These are phyloP conservation scores for Rhingia rostrata DNA, from an alignment of 2,888 invertebrate genomes.

Conservation along the genomic window DNA sequence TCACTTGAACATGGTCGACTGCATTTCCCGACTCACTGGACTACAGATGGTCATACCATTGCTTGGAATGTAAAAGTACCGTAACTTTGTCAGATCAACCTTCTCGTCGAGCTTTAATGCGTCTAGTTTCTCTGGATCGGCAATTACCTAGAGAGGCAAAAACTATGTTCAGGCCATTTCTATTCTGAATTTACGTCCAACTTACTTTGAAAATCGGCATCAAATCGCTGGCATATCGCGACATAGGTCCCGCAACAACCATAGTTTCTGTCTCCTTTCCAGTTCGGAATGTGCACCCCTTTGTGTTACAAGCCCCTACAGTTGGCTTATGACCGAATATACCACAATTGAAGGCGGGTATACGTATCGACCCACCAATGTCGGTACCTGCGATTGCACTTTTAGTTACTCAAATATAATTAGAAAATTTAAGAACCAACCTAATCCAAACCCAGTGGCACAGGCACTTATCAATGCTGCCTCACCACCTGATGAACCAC, in stretches of 20 bases:
- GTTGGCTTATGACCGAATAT: slow-evolving; percentile 93
- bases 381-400: slow-evolving; percentile 86
- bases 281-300: slow-evolving; percentile 88
- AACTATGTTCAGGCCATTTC: not conserved
- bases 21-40: slow-evolving; percentile 87
- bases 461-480: slow-evolving; percentile 89
- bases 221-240: slow-evolving; percentile 91
- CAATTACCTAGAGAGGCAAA: slow-evolving; percentile 75
- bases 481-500: slow-evolving; percentile 97
- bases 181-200: not conserved
- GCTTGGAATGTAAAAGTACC: slow-evolving; percentile 90
- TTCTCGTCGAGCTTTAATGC: slow-evolving; percentile 85
- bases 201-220: slow-evolving; percentile 89
- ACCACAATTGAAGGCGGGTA: slow-evolving; percentile 94
- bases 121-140: slow-evolving; percentile 83
- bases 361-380: slow-evolving; percentile 97
- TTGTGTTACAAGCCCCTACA: slow-evolving; percentile 84
- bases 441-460: slow-evolving; percentile 92
- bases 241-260: slow-evolving; percentile 92
- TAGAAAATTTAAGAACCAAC: slow-evolving; percentile 80
- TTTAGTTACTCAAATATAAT: slow-evolving; percentile 1
- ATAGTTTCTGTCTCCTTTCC: slow-evolving; percentile 89
- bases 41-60: slow-evolving; percentile 90
- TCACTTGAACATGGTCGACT: slow-evolving; percentile 85
- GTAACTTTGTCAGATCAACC: slow-evolving; percentile 87